Evolutionary conservation across 2,888 invertebrate genomes (phyloP).

Genomic region (Agrilus cyanescens): DNA sequence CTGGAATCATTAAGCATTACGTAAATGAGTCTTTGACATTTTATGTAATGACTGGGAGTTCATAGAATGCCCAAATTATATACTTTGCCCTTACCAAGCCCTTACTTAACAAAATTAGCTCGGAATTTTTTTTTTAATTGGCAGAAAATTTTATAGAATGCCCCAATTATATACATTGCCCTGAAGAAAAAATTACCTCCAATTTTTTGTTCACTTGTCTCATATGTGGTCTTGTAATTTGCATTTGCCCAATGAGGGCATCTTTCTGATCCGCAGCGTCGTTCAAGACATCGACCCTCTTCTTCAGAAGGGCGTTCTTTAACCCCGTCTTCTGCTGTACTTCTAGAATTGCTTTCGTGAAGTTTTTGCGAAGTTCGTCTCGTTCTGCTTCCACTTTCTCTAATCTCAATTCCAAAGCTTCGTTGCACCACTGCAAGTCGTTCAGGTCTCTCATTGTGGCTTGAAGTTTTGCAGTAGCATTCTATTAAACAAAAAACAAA

Average conservation of each 20-base stretch:
- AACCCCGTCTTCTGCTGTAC: slow-evolving; percentile 77
- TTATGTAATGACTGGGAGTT: too few relatives aligned
- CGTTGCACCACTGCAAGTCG: slow-evolving; percentile 50
- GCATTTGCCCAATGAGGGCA: slow-evolving; percentile 54
- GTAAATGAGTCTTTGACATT: too few relatives aligned
- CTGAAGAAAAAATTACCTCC: slow-evolving; percentile 35
- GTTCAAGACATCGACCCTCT: slow-evolving; percentile 53
- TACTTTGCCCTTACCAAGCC: too few relatives aligned
- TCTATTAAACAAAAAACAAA: slow-evolving; percentile 32
- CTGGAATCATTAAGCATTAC: too few relatives aligned
- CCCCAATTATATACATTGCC: background rate
- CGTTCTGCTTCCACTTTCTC: slow-evolving; percentile 62
- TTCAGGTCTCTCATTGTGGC: slow-evolving; percentile 44
- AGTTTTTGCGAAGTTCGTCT: slow-evolving; percentile 65
- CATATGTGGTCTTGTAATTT: slow-evolving; percentile 32
- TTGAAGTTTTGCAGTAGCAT: slow-evolving; percentile 40
- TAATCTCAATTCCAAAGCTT: slow-evolving; percentile 63
- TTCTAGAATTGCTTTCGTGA: slow-evolving; percentile 73
- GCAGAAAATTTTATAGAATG: too few relatives aligned
- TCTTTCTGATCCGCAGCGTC: slow-evolving; percentile 57
- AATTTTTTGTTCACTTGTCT: slow-evolving; percentile 39
- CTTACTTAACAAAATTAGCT: too few relatives aligned
- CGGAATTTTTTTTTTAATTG: too few relatives aligned
- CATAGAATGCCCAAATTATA: too few relatives aligned
- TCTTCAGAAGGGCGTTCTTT: slow-evolving; percentile 71